Conservation (phyloP, 2,797 vertebrate species). For the Tokudaia tokunoshimensis region DNA sequence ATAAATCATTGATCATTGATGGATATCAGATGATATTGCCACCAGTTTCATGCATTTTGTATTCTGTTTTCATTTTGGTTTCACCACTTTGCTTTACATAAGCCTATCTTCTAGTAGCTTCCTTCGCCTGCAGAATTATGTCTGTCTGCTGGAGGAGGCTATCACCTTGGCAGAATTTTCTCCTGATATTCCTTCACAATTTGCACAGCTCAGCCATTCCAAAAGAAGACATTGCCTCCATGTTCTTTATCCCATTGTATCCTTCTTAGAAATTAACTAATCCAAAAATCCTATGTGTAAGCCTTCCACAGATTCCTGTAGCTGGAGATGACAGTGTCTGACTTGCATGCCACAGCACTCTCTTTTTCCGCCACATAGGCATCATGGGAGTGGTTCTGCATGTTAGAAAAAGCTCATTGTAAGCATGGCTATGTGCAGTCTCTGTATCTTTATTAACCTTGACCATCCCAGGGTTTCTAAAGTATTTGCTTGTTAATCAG, state of each 20-base stretch:
- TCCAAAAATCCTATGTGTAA: neutral
- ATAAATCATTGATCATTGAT: neutral
- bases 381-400: neutral
- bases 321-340: neutral
- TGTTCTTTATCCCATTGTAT: neutral
- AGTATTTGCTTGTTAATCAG: neutral
- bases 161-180: neutral
- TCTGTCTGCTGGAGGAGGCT: neutral
- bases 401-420: neutral
- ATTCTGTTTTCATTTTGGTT: slow-evolving; percentile 34
- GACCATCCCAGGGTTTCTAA: neutral
- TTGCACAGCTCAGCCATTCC: neutral
- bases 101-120: slow-evolving; percentile 49
- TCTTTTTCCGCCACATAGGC: neutral
- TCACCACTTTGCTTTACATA: neutral
- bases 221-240: neutral
- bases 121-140: neutral
- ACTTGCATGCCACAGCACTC: neutral
- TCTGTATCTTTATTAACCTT: slow-evolving; percentile 9
- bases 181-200: neutral
- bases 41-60: neutral
- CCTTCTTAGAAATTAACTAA: neutral
- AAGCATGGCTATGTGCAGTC: neutral
- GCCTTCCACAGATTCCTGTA: neutral
- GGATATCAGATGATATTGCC: slow-evolving; percentile 17